phyloP scores from a whole-genome alignment of 2,888 invertebrate genomes.

The Microplitis deprimator region DNA sequence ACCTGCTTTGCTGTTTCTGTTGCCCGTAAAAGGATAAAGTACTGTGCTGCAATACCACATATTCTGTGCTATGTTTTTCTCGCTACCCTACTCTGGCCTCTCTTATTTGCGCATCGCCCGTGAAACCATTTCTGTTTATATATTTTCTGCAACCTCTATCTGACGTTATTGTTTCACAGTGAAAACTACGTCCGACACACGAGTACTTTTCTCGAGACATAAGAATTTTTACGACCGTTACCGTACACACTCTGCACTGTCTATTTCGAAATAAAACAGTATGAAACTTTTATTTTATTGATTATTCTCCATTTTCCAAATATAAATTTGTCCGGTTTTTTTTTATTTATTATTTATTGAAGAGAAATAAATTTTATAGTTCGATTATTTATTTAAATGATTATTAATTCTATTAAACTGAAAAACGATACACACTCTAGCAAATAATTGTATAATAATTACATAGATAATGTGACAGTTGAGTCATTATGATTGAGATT shows the following conservation, averaged over 20 bases:
- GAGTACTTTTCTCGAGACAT: slow-evolving; percentile 44
- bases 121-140: slow-evolving; percentile 60
- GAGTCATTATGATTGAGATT: background rate
- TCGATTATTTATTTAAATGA: no score
- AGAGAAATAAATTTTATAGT: background rate
- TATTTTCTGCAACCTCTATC: slow-evolving; percentile 54
- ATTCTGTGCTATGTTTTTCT: slow-evolving; percentile 49
- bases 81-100: slow-evolving; percentile 43
- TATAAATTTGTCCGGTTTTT: background rate
- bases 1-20: slow-evolving; percentile 34
- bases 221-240: slow-evolving; percentile 54
- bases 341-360: background rate
- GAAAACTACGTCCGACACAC: slow-evolving; percentile 41
- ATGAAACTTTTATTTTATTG: slow-evolving; percentile 34
- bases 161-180: slow-evolving; percentile 31
- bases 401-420: background rate
- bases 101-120: slow-evolving; percentile 49
- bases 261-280: background rate
- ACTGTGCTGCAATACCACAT: slow-evolving; percentile 38
- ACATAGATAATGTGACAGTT: background rate
- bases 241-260: slow-evolving; percentile 44
- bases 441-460: background rate
- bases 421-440: background rate
- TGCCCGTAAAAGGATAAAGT: slow-evolving; percentile 45
- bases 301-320: slow-evolving; percentile 1